Percentiles rank a stretch among this genome's conserved stretches.
Evolutionary conservation across 2,113 vertebrate species (phyloP).

Genomic region (Semnornis frantzii): DNA sequence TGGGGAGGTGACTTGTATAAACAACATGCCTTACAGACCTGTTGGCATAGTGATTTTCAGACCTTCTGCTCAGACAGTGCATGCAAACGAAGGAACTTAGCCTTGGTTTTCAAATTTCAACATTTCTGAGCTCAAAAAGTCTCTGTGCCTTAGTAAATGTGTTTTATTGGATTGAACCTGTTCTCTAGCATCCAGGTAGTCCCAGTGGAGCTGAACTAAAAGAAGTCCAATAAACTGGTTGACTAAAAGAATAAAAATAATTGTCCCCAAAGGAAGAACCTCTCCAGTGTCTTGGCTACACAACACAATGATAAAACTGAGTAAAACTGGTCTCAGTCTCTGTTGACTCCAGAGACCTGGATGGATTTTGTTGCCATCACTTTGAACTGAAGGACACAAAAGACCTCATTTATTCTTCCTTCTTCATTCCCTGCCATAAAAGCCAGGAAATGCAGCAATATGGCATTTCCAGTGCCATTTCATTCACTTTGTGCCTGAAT

Average conservation of each 20-base stretch:
- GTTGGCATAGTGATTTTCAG: neutral
- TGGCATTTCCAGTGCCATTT: slow-evolving; percentile 56
- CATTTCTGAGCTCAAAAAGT: neutral
- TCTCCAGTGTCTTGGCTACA: slow-evolving; percentile 7
- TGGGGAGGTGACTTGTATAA: neutral
- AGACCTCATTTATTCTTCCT: slow-evolving; percentile 34
- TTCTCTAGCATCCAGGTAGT: neutral
- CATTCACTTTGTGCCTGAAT: slow-evolving; percentile 19
- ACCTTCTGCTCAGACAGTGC: neutral
- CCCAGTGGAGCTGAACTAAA: neutral
- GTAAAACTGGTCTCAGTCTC: neutral
- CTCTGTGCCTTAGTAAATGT: neutral
- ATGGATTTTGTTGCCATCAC: slow-evolving; percentile 13
- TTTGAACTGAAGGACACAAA: slow-evolving; percentile 56
- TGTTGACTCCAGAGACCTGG: slow-evolving; percentile 12
- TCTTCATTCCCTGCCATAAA: slow-evolving; percentile 35
- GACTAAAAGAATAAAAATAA: neutral
- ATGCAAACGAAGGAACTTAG: neutral
- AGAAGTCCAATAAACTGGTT: neutral
- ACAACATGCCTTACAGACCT: neutral
- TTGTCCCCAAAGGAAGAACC: neutral
- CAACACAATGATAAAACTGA: slow-evolving; percentile 25
- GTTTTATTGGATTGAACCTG: neutral
- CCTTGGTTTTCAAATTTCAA: neutral
- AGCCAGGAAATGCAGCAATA: slow-evolving; percentile 51